phyloP scores from a whole-genome alignment of 1,140 invertebrate species.

The Platorchestia sp. region DNA sequence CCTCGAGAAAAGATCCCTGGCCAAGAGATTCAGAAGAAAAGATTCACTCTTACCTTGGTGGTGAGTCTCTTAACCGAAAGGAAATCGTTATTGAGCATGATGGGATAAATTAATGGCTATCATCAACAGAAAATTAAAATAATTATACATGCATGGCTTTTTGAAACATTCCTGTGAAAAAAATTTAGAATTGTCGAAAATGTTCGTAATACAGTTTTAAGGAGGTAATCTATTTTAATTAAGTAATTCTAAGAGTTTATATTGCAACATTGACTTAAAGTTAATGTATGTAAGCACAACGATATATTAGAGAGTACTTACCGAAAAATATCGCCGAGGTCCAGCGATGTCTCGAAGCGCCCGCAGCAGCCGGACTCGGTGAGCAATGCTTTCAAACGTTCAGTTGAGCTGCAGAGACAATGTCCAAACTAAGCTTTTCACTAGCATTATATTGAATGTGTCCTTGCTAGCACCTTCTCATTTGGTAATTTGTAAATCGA shows the following conservation, averaged over 20 bases:
- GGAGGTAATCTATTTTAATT: too few species aligned
- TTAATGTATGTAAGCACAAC: neutral
- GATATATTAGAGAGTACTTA: neutral
- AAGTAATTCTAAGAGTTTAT: too few species aligned
- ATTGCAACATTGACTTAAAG: neutral
- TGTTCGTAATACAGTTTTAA: too few species aligned
- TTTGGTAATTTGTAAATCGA: constrained; percentile 14
- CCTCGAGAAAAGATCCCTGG: neutral
- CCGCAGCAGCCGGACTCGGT: neutral
- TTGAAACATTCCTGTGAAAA: too few species aligned
- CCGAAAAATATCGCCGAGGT: neutral
- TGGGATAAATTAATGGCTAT: neutral
- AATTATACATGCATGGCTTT: too few species aligned
- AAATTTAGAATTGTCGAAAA: too few species aligned
- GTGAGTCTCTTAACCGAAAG: neutral
- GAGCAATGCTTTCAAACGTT: neutral
- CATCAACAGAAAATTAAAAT: too few species aligned
- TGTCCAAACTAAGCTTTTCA: constrained; percentile 7
- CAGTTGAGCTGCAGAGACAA: neutral
- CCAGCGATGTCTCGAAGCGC: neutral
- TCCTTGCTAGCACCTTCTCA: neutral
- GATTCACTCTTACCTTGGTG: constrained; percentile 13
- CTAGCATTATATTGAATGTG: neutral
- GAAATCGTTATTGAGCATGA: neutral
- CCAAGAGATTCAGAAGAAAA: neutral